These are phyloP conservation scores for Callopanchax toddi DNA, from an alignment of 2,113 vertebrate species.

Conservation along the genomic window DNA sequence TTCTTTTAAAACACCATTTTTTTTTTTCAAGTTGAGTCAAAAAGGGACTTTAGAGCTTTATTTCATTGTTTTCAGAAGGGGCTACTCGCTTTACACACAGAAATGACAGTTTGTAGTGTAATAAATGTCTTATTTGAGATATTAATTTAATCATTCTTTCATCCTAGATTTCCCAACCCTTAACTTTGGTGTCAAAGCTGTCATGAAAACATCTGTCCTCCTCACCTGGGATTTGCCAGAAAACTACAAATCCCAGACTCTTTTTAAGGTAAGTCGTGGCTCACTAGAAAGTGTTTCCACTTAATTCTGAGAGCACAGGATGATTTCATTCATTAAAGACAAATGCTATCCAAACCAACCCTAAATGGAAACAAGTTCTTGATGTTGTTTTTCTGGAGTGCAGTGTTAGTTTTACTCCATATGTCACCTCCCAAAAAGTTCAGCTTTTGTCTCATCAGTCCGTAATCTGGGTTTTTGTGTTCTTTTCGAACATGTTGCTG, in stretches of 20 bases:
- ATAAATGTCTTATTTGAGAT: conserved; percentile 28
- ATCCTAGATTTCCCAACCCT: conserved; percentile 88
- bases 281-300: background rate
- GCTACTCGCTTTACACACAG: conserved; percentile 12
- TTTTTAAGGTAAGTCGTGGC: conserved; percentile 90
- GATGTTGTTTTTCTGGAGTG: no score
- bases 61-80: background rate
- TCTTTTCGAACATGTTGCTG: no score
- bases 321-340: no score
- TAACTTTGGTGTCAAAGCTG: conserved; percentile 95
- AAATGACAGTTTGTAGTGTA: conserved; percentile 3
- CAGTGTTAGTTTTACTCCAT: no score
- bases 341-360: no score
- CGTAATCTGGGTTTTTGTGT: no score
- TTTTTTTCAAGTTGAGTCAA: no score
- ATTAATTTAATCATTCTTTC: conserved; percentile 33
- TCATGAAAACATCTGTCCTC: conserved; percentile 96
- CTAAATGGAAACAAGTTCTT: no score
- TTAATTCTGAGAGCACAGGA: background rate
- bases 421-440: no score
- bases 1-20: no score
- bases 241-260: conserved; percentile 92
- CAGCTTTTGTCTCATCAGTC: no score
- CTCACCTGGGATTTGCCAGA: conserved; percentile 98
- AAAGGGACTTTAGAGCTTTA: no score